Evolutionary conservation across 1,140 invertebrate genomes (phyloP).

Genomic region (Tyrophagus putrescentiae): DNA sequence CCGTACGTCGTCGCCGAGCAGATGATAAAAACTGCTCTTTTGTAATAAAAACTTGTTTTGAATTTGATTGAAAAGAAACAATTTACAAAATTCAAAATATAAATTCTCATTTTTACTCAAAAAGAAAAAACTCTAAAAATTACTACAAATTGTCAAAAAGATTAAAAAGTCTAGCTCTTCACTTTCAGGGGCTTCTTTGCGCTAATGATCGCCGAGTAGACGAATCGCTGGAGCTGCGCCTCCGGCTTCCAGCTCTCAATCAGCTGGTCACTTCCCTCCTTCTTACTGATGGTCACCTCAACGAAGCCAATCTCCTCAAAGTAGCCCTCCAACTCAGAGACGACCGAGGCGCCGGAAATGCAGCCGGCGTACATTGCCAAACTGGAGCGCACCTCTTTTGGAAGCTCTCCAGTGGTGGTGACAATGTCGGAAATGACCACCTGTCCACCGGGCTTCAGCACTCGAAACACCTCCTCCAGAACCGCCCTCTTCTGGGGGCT

Average conservation of each 20-base stretch:
- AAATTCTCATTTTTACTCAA: too few species aligned
- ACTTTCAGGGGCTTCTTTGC: slow-evolving; percentile 6
- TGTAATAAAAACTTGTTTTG: too few species aligned
- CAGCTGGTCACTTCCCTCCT: slow-evolving; percentile 4
- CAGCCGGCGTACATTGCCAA: neutral
- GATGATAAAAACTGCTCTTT: too few species aligned
- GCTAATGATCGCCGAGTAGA: neutral
- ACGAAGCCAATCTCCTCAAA: neutral
- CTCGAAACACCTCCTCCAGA: neutral
- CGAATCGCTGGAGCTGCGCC: neutral
- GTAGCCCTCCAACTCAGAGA: neutral
- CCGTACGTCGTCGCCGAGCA: too few species aligned
- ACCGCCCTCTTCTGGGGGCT: neutral
- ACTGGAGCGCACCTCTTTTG: neutral
- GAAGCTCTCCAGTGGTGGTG: neutral
- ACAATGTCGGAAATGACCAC: slow-evolving; percentile 4
- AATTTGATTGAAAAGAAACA: too few species aligned
- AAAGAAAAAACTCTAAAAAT: too few species aligned
- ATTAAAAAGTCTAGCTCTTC: too few species aligned
- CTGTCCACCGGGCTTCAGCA: neutral
- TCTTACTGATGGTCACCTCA: neutral
- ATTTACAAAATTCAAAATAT: too few species aligned
- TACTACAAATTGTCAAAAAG: too few species aligned
- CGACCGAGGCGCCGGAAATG: neutral
- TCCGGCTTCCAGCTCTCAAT: slow-evolving; percentile 7